phyloP scores from a whole-genome alignment of 1,140 invertebrate species.

The Diachasmimorpha longicaudata region DNA sequence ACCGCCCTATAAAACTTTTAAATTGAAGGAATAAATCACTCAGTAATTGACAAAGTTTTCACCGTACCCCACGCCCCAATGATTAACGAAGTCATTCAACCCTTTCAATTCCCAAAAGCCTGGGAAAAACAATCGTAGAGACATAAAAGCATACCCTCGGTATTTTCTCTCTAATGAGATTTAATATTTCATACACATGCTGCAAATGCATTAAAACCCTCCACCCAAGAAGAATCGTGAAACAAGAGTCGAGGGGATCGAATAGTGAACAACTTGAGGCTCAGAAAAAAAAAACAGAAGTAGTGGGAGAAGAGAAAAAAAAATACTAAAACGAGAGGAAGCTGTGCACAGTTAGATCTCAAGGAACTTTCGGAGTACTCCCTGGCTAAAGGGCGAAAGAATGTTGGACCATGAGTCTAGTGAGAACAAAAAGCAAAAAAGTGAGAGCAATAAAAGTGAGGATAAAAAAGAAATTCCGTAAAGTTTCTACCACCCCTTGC shows the following conservation, averaged over 20 bases:
- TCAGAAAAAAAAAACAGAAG: not conserved
- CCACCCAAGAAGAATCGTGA: not conserved
- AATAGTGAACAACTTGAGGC: not conserved
- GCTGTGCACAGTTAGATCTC: not conserved
- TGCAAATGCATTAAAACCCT: not conserved
- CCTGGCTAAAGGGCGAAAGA: not conserved
- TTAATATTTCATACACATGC: conserved; percentile 6
- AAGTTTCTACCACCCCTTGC: not conserved
- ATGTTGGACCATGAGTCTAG: not conserved
- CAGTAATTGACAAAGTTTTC: not conserved
- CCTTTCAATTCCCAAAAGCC: not conserved
- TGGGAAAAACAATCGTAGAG: not conserved
- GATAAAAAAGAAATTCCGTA: not conserved
- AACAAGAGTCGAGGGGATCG: not conserved
- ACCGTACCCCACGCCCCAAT: not conserved
- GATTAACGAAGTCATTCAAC: not conserved
- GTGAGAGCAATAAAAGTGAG: not conserved
- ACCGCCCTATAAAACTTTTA: not conserved
- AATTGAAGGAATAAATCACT: not conserved
- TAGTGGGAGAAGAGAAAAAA: not conserved
- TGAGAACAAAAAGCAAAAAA: not conserved
- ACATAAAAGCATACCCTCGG: not conserved
- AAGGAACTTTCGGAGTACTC: not conserved
- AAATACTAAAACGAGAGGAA: not conserved
- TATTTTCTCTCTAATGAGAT: not conserved